These are phyloP conservation scores for Dryococelus australis DNA, from an alignment of 2,888 invertebrate genomes.

Conservation along the genomic window DNA sequence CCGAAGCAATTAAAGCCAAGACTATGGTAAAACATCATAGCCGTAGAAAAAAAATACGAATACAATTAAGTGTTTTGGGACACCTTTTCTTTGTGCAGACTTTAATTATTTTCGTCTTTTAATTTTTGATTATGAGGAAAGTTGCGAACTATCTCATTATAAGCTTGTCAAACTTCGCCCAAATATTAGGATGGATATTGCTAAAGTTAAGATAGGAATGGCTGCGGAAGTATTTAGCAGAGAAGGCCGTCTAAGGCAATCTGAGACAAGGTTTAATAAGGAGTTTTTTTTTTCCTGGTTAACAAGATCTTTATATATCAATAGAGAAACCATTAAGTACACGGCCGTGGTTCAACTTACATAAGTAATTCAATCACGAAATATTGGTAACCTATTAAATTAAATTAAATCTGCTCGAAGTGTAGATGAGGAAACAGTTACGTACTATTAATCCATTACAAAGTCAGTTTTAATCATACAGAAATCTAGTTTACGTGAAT, in stretches of 20 bases:
- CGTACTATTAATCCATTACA: too few species aligned
- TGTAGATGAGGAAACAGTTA: too few species aligned
- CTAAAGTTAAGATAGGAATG: background rate
- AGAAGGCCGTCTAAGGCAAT: background rate
- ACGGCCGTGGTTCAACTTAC: too few species aligned
- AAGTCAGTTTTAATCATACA: too few species aligned
- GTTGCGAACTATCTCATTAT: constrained; percentile 10
- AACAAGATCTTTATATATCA: too few species aligned
- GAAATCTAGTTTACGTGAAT: too few species aligned
- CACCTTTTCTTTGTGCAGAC: background rate
- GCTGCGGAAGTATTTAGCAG: background rate
- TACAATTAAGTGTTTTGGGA: background rate
- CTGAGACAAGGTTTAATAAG: background rate
- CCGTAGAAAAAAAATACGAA: background rate
- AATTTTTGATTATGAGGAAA: background rate
- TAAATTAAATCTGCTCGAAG: too few species aligned
- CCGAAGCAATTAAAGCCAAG: background rate
- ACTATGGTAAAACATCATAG: background rate
- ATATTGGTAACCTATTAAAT: too few species aligned
- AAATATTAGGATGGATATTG: constrained; percentile 1
- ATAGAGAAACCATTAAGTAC: too few species aligned
- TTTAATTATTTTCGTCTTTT: constrained; percentile 3
- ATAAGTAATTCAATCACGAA: too few species aligned
- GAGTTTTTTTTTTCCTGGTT: background rate
- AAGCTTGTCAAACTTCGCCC: background rate